Evolutionary conservation across 2,113 vertebrate species (phyloP).

Genomic region (Ictalurus punctatus): DNA sequence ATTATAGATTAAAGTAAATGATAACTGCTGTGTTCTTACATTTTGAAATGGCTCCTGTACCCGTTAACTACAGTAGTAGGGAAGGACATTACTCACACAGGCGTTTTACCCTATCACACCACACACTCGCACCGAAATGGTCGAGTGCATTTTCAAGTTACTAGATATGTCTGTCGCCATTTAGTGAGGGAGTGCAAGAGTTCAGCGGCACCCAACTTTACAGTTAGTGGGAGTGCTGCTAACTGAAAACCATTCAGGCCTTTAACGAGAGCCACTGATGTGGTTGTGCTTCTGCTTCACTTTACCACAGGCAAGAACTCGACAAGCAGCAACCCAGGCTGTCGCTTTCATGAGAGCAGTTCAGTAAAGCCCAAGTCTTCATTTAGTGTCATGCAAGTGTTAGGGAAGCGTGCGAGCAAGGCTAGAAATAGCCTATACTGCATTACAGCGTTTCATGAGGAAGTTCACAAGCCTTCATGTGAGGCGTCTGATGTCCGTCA

Average conservation of each 20-base stretch:
- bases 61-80: background rate
- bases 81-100: background rate
- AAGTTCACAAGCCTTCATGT: slow-evolving; percentile 28
- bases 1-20: background rate
- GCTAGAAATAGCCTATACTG: slow-evolving; percentile 29
- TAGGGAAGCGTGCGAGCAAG: slow-evolving; percentile 22
- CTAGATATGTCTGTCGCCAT: slow-evolving; percentile 24
- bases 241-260: slow-evolving; percentile 37
- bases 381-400: slow-evolving; percentile 38
- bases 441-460: slow-evolving; percentile 23
- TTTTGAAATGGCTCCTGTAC: background rate
- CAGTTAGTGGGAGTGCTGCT: slow-evolving; percentile 35
- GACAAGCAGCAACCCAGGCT: slow-evolving; percentile 21
- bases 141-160: slow-evolving; percentile 1
- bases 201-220: slow-evolving; percentile 26
- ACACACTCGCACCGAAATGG: slow-evolving; percentile 11
- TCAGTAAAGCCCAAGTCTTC: slow-evolving; percentile 19
- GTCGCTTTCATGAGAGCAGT: slow-evolving; percentile 34
- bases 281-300: slow-evolving; percentile 33
- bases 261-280: slow-evolving; percentile 40
- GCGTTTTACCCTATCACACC: slow-evolving; percentile 1
- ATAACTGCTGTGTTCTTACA: background rate
- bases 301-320: slow-evolving; percentile 37
- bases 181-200: slow-evolving; percentile 41
- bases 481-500: slow-evolving; percentile 16